These are phyloP conservation scores for Ichneumoninae sp. DNA, from an alignment of 2,888 invertebrate species.

Conservation along the genomic window DNA sequence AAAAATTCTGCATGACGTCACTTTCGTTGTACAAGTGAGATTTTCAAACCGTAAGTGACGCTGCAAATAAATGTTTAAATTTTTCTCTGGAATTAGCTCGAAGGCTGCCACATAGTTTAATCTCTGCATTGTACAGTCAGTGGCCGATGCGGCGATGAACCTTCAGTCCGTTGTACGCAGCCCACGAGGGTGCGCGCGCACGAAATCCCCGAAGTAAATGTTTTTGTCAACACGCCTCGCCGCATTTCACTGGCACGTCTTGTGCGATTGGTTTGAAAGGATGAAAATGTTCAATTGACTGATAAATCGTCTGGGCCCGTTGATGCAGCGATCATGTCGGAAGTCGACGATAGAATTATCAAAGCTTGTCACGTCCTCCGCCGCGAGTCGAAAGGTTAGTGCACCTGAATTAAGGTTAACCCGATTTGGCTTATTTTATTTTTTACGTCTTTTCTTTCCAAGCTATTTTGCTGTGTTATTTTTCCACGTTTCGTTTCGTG, in stretches of 20 bases:
- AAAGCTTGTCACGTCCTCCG: constrained; percentile 73
- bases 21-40: too few relatives aligned
- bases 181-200: too few relatives aligned
- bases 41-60: too few relatives aligned
- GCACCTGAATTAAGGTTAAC: constrained; percentile 43
- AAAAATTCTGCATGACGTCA: too few relatives aligned
- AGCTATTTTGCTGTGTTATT: neutral
- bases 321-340: constrained; percentile 21
- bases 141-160: too few relatives aligned
- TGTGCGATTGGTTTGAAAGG: neutral
- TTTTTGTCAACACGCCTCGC: neutral
- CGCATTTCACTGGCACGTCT: neutral
- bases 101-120: too few relatives aligned
- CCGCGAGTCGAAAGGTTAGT: constrained; percentile 76
- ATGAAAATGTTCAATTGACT: neutral
- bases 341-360: constrained; percentile 66
- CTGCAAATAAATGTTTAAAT: too few relatives aligned
- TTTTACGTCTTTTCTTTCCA: neutral
- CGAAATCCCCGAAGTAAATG: neutral
- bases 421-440: constrained; percentile 37
- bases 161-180: too few relatives aligned
- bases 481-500: neutral
- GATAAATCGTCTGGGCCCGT: neutral
- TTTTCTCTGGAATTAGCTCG: too few relatives aligned
- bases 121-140: too few relatives aligned